Conservation (phyloP, 1,140 invertebrate species). For the Pygmarrhopalites habei region DNA sequence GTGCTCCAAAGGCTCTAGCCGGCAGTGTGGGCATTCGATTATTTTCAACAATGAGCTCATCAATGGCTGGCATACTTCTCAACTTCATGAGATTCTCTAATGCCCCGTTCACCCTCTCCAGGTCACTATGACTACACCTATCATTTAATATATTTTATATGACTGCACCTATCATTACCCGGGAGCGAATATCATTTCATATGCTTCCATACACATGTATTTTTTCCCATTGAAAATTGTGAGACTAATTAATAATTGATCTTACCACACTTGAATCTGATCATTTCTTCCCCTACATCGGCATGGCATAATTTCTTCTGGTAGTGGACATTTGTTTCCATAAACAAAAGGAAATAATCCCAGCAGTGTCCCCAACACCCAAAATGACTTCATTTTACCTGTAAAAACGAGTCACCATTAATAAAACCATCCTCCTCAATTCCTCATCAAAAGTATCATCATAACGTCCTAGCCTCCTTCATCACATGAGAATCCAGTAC, state of each 20-base stretch:
- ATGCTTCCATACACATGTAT: too few relatives aligned
- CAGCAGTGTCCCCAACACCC: background rate
- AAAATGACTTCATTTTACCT: background rate
- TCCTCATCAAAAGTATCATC: too few relatives aligned
- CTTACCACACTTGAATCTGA: conserved; percentile 63
- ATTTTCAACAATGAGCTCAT: conserved; percentile 77
- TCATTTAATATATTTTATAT: conserved; percentile 33
- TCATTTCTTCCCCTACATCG: conserved; percentile 57
- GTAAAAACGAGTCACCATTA: background rate
- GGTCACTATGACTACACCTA: conserved; percentile 80
- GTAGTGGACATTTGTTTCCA: conserved; percentile 51
- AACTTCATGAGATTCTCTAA: conserved; percentile 55
- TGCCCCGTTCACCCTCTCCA: conserved; percentile 63
- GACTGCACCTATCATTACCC: too few relatives aligned
- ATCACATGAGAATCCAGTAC: too few relatives aligned
- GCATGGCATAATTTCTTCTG: conserved; percentile 59
- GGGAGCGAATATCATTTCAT: background rate
- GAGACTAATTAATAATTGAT: too few relatives aligned
- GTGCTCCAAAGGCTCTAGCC: conserved; percentile 63
- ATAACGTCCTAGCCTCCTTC: too few relatives aligned
- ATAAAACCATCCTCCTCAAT: background rate
- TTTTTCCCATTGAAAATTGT: too few relatives aligned
- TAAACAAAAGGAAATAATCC: background rate
- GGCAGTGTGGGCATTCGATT: conserved; percentile 73
- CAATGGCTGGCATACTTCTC: conserved; percentile 50